Conservation (phyloP, 2,113 vertebrate genomes). For the Uria lomvia region DNA sequence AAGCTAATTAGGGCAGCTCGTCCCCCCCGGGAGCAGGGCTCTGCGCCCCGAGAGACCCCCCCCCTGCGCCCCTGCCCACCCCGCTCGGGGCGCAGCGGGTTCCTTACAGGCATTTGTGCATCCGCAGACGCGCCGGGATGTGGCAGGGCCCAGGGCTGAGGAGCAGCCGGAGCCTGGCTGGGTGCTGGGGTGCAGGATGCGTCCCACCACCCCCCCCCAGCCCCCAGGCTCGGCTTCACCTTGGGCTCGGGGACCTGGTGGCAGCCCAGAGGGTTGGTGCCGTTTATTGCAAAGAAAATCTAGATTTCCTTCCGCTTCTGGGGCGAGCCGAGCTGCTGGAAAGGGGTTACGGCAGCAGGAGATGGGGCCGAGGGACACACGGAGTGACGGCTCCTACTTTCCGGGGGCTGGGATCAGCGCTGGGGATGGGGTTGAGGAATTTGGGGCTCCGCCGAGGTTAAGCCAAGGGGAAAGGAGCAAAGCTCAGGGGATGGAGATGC, state of each 20-base stretch:
- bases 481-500: neutral
- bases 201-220: neutral
- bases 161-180: neutral
- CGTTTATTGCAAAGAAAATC: neutral
- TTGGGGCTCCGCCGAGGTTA: neutral
- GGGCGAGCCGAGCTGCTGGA: neutral
- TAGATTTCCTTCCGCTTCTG: neutral
- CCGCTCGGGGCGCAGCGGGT: neutral
- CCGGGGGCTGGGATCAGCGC: neutral
- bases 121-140: neutral
- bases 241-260: neutral
- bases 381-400: accelerated
- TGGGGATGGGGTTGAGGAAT: neutral
- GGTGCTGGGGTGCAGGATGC: neutral
- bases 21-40: neutral
- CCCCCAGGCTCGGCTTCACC: neutral
- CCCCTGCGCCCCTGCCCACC: neutral
- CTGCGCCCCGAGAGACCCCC: neutral
- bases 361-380: neutral
- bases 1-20: constrained; percentile 18
- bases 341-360: neutral
- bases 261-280: neutral
- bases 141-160: neutral
- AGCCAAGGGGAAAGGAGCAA: neutral
- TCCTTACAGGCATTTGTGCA: neutral